phyloP scores from a whole-genome alignment of 2,113 vertebrate genomes.

The Anguilla rostrata region DNA sequence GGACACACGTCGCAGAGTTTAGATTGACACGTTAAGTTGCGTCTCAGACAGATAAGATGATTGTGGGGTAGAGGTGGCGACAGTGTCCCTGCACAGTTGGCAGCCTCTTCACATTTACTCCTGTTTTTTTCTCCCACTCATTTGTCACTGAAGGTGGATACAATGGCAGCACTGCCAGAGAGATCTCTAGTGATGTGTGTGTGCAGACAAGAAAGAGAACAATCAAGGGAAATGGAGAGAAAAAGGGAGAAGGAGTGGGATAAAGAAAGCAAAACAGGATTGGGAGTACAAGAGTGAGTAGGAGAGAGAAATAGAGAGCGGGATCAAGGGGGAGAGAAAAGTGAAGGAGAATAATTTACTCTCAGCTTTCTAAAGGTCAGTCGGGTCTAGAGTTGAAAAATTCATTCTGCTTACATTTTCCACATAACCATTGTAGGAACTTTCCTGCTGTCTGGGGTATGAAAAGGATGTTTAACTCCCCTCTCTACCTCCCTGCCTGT shows the following conservation, averaged over 20 bases:
- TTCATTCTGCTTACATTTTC: not conserved
- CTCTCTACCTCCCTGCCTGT: conserved; percentile 31
- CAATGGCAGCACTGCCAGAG: not conserved
- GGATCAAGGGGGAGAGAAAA: conserved; percentile 44
- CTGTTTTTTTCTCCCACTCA: not conserved
- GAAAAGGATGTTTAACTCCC: not conserved
- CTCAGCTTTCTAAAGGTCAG: conserved; percentile 66
- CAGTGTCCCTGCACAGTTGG: not conserved
- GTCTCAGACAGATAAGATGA: not conserved
- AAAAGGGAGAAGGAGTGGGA: not conserved
- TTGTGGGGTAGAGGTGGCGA: not conserved
- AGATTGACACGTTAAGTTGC: not conserved
- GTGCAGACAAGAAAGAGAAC: not conserved
- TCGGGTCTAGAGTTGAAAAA: conserved; percentile 43
- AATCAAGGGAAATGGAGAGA: not conserved
- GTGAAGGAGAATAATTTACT: conserved; percentile 59
- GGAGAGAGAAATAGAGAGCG: not conserved
- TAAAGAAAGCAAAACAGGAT: not conserved
- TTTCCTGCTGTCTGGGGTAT: not conserved
- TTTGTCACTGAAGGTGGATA: not conserved
- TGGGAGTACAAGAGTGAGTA: conserved; percentile 17
- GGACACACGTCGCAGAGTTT: not conserved
- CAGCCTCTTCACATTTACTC: not conserved
- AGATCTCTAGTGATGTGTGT: not conserved
- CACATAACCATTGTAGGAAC: not conserved